Conservation (phyloP, 2,888 invertebrate species). For the Hemithea aestivaria region DNA sequence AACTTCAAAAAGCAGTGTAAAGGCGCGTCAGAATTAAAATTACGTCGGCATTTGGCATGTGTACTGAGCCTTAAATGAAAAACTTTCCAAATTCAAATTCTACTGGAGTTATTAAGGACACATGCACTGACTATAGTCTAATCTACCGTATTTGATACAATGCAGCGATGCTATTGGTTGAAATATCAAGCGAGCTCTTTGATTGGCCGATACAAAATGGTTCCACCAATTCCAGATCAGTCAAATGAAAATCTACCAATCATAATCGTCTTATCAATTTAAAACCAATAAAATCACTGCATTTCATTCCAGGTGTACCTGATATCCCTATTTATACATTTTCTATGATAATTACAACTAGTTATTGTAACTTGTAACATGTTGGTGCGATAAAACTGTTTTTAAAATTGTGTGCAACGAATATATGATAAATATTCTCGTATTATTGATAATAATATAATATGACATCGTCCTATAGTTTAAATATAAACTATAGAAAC, state of each 20-base stretch:
- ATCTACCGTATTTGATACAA: neutral
- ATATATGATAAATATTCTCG: no score
- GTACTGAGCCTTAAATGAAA: no score
- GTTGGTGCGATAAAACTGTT: slow-evolving; percentile 24
- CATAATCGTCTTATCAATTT: neutral
- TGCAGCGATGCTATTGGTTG: neutral
- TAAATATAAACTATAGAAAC: no score
- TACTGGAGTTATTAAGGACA: slow-evolving; percentile 20
- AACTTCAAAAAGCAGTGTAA: no score
- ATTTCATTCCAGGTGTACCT: neutral
- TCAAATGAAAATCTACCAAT: no score
- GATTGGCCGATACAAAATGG: neutral
- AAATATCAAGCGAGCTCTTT: neutral
- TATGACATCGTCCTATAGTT: no score
- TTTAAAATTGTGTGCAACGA: slow-evolving; percentile 29
- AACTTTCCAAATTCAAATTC: slow-evolving; percentile 14
- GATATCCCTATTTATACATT: slow-evolving; percentile 1
- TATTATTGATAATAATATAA: no score
- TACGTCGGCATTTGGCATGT: no score
- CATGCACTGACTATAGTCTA: slow-evolving; percentile 29
- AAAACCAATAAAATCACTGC: neutral
- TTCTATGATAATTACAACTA: slow-evolving; percentile 14
- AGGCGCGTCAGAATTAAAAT: no score
- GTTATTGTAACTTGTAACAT: slow-evolving; percentile 32
- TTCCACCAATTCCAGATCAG: no score